Base-by-base conservation (phyloP, 1,140 invertebrate genomes). In the Drosophila miranda region DNA sequence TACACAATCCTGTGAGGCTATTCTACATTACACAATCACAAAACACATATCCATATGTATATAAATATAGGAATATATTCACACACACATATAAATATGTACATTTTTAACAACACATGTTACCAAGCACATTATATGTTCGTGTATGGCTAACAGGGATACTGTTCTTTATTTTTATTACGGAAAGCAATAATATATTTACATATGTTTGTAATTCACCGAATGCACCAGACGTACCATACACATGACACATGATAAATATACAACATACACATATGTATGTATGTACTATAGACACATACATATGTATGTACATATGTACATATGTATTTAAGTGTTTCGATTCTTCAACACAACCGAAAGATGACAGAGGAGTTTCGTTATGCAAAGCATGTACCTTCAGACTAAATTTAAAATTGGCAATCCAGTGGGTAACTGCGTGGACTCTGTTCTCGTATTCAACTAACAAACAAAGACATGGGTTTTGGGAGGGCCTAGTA, bases 331-430 rank as follows among this genome's bases (percentile, higher is more conserved):
- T 41, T 0, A n/a, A 42, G 63, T 52, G 42, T 55, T 43, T 55
- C 41, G 52, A 46, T 44, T 51, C 8, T 11, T 30, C 2, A 51
- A 68, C 61, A 49, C 54, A 62, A 70, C 38, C 54, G 62, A 69
- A 54, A 6, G 38, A 51, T 52, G 42, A 48, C 45, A 53, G 46
- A 72, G 34, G 60, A 74, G 75, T 52, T 75, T 57, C 62, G 73
- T 66, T 74, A 55, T 73, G 57, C 63, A 61, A 74, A 77, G 63
- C 68, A 43, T 63, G 62, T 86, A 60, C 64, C 69, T 61, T 74
- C 53, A 67, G 68, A 84, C 81, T 84, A 84, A 84, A 81, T 64
- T 66, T 60, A 67, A 77, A 77, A 69, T 66, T 46, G 30, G 34
- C 51, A 57, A 68, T 52, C 53, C 42, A 56, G 38, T 53, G 56